Conservation (phyloP, 2,888 invertebrate species). For the Eupsilia transversa region DNA sequence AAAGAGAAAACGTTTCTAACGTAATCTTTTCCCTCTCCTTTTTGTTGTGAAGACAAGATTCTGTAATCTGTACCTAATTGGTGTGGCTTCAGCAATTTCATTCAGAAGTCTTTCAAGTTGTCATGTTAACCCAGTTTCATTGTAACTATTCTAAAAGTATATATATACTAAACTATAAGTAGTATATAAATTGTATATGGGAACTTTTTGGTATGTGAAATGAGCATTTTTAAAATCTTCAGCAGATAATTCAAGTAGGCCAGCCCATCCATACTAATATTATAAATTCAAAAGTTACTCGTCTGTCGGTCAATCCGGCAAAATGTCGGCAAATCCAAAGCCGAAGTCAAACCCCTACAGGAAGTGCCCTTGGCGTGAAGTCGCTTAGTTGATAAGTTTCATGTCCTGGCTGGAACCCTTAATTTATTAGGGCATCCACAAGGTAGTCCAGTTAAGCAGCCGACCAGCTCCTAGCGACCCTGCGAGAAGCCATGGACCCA, state of each 20-base stretch:
- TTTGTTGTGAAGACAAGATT: background rate
- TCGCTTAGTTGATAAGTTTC: too few relatives aligned
- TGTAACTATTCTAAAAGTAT: background rate
- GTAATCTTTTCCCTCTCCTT: background rate
- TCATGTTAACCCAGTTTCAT: slow-evolving; percentile 48
- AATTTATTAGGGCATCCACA: too few relatives aligned
- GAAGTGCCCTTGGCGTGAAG: too few relatives aligned
- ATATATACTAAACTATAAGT: too few relatives aligned
- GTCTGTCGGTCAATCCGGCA: too few relatives aligned
- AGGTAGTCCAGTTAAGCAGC: too few relatives aligned
- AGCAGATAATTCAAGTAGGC: background rate
- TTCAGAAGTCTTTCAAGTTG: slow-evolving; percentile 62
- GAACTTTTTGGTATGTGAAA: background rate
- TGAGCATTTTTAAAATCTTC: background rate
- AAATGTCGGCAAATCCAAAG: too few relatives aligned
- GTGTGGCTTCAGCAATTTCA: slow-evolving; percentile 70
- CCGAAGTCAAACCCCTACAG: too few relatives aligned
- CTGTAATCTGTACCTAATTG: slow-evolving; percentile 26
- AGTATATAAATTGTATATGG: too few relatives aligned
- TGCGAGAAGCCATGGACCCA: too few relatives aligned
- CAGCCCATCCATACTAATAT: background rate
- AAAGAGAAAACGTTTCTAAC: background rate
- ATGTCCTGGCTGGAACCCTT: too few relatives aligned
- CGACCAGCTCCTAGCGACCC: too few relatives aligned
- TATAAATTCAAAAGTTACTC: background rate